Percentiles rank a stretch among this genome's conserved stretches.
Evolutionary conservation across 2,113 vertebrate genomes (phyloP).

Genomic region (Tiliqua scincoides): DNA sequence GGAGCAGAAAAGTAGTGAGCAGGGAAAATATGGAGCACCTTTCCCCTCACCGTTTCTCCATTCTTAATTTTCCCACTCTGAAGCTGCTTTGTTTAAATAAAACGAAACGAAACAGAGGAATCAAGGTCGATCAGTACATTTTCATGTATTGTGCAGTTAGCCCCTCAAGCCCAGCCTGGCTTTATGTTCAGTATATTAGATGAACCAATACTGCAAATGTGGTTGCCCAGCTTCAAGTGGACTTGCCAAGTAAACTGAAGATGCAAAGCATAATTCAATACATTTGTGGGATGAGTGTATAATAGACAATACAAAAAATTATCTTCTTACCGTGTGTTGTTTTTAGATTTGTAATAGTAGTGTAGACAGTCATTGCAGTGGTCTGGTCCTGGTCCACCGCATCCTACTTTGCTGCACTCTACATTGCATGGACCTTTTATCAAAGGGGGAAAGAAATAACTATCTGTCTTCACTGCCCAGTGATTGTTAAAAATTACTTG

Average conservation of each 20-base stretch:
- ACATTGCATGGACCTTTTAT: conserved; percentile 89
- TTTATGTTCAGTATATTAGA: background rate
- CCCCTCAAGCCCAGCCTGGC: background rate
- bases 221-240: background rate
- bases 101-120: background rate
- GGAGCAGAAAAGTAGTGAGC: background rate
- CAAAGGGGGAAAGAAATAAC: background rate
- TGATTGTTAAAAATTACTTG: background rate
- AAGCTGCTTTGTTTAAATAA: no score
- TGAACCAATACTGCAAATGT: background rate
- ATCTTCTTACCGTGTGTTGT: conserved; percentile 89
- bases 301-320: background rate
- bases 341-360: conserved; percentile 98
- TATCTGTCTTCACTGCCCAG: background rate
- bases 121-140: background rate
- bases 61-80: background rate
- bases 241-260: conserved; percentile 13
- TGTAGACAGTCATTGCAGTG: conserved; percentile 97
- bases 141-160: background rate
- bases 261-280: background rate
- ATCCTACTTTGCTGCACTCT: conserved; percentile 94
- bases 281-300: background rate
- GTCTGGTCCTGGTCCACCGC: conserved; percentile 95
- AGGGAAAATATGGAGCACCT: background rate
- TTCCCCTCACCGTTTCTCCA: background rate